Conservation (phyloP, 2,888 invertebrate species). For the Tetrapedia diversipes region DNA sequence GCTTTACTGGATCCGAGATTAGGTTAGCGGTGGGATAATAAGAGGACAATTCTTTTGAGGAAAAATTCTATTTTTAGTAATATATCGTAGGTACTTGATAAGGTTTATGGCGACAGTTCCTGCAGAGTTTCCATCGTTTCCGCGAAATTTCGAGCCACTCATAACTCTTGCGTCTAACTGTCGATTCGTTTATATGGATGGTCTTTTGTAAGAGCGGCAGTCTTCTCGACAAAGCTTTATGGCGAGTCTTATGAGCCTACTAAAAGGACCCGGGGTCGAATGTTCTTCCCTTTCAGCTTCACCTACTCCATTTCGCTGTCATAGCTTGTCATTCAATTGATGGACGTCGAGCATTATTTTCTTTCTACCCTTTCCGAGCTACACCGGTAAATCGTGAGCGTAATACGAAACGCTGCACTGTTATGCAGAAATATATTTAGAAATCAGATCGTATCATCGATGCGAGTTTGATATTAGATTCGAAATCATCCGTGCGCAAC, state of each 20-base stretch:
- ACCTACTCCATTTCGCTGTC: not conserved
- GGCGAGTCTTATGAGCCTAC: not conserved
- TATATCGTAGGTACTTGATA: not conserved
- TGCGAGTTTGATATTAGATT: too few species aligned
- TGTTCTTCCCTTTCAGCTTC: not conserved
- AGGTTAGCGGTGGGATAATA: too few species aligned
- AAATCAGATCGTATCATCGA: too few species aligned
- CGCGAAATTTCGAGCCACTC: conserved; percentile 15
- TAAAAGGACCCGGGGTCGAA: too few species aligned
- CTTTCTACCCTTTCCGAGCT: not conserved
- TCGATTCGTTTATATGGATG: conserved; percentile 25
- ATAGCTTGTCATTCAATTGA: not conserved
- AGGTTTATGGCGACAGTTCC: conserved; percentile 5
- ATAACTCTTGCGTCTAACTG: conserved; percentile 14
- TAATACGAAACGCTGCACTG: not conserved
- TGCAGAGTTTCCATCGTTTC: conserved; percentile 4
- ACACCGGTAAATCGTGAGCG: not conserved
- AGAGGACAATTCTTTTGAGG: not conserved
- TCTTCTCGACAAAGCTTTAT: conserved; percentile 8
- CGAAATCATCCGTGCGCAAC: too few species aligned
- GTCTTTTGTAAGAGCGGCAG: not conserved
- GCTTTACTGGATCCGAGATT: too few species aligned
- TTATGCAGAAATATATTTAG: too few species aligned
- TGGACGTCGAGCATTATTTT: not conserved
- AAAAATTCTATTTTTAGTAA: conserved; percentile 1